Percentiles rank a stretch among this genome's conserved stretches.
Conservation (phyloP, 2,797 vertebrate species). For the Trematomus bernacchii region DNA sequence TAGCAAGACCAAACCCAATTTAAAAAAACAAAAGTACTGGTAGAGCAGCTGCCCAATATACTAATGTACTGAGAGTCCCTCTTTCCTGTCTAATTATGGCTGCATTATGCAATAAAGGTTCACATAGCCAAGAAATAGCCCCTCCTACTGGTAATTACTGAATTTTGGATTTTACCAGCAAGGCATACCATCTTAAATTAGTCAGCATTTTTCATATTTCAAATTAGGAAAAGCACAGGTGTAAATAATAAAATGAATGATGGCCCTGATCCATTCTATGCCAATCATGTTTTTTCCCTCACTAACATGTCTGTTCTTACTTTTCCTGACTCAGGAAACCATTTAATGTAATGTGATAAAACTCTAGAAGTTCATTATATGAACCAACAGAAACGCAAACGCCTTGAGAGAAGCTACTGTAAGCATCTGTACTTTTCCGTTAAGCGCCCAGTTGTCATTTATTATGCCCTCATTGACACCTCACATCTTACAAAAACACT, state of each 20-base stretch:
- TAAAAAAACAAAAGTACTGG: too few species aligned
- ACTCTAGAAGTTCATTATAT: not conserved
- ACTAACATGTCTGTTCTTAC: not conserved
- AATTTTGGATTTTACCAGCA: too few species aligned
- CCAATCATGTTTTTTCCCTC: not conserved
- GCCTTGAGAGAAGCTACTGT: not conserved
- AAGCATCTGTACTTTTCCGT: not conserved
- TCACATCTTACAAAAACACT: constrained; percentile 47
- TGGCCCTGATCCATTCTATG: too few species aligned
- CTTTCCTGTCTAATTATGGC: too few species aligned
- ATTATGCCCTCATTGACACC: constrained; percentile 47
- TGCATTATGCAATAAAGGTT: too few species aligned
- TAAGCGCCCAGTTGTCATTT: constrained; percentile 1
- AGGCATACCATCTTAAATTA: too few species aligned
- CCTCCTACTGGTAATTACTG: too few species aligned
- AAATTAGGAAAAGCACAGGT: not conserved
- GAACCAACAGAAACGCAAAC: not conserved
- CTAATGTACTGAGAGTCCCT: too few species aligned
- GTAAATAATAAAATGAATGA: not conserved
- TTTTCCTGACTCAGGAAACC: not conserved
- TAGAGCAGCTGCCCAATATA: too few species aligned
- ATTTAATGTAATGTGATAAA: not conserved
- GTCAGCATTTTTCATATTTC: not conserved
- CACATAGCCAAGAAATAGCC: too few species aligned
- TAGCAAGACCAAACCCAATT: too few species aligned